These are phyloP conservation scores for Lepidurus packardi DNA, from an alignment of 1,140 invertebrate species.

Conservation along the genomic window DNA sequence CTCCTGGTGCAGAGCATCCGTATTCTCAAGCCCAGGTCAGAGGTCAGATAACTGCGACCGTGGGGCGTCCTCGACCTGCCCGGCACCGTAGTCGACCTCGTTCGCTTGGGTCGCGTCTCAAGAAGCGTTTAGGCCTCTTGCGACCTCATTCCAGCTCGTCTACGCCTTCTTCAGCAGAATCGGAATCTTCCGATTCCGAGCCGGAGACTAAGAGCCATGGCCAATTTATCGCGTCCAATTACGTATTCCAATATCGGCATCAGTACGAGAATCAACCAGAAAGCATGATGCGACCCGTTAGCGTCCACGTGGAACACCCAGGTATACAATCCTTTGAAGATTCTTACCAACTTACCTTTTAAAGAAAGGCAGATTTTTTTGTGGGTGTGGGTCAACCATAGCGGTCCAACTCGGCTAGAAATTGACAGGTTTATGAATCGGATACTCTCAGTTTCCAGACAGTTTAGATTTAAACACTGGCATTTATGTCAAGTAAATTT, in stretches of 20 bases:
- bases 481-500: not conserved
- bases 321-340: not conserved
- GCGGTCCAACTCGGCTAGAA: not conserved
- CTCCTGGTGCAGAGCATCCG: not conserved
- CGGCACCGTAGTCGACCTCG: constrained; percentile 9
- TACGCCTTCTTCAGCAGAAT: not conserved
- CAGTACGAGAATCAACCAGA: not conserved
- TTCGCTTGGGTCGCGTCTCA: not conserved
- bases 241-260: not conserved
- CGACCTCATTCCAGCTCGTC: not conserved
- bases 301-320: not conserved
- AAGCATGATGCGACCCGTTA: not conserved
- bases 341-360: not conserved
- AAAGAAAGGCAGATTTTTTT: not conserved
- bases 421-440: not conserved
- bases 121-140: constrained; percentile 8
- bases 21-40: not conserved
- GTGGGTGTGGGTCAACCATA: not conserved
- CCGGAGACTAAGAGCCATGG: not conserved
- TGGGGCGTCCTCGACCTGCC: not conserved
- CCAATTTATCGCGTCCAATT: not conserved
- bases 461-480: not conserved
- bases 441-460: not conserved
- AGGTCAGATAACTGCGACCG: not conserved
- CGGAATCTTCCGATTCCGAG: not conserved